Percentiles rank a stretch among this genome's conserved stretches.
Conservation (phyloP, 2,888 invertebrate species). For the Copidosoma aretas region DNA sequence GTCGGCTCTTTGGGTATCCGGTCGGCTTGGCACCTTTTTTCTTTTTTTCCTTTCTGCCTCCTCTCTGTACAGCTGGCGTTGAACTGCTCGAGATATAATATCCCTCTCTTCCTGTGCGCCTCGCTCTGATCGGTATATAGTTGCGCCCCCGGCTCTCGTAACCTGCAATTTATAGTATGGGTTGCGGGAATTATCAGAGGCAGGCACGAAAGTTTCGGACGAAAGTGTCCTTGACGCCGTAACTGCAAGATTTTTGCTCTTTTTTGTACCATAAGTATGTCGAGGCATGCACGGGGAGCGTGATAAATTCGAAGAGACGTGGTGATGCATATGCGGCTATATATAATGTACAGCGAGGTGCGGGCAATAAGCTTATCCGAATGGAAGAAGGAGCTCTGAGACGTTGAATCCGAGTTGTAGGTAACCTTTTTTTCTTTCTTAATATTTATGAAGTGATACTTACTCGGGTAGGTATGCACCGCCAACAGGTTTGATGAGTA, state of each 20-base stretch:
- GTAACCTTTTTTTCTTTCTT: neutral
- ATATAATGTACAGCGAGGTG: neutral
- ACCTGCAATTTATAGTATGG: constrained; percentile 15
- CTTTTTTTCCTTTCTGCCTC: neutral
- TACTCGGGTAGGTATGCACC: neutral
- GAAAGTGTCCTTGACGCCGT: neutral
- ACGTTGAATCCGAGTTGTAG: neutral
- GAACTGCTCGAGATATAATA: neutral
- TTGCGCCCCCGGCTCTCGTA: neutral
- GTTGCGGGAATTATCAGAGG: constrained; percentile 19
- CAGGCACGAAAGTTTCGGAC: constrained; percentile 6
- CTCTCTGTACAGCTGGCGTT: neutral
- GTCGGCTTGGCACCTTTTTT: neutral
- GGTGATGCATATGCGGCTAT: neutral
- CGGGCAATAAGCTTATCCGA: neutral
- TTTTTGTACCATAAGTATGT: neutral
- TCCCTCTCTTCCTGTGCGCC: neutral
- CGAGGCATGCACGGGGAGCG: neutral
- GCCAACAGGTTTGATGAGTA: neutral
- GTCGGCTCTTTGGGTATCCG: neutral
- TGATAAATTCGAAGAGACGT: neutral
- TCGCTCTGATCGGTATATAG: too few species aligned
- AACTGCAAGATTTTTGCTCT: neutral
- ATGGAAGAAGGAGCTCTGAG: neutral
- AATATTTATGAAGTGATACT: neutral